A percentile compares a stretch with the other conserved stretches of the same genome.
Evolutionary conservation across 1,140 invertebrate genomes (phyloP).

Genomic region (Bombus confusus): DNA sequence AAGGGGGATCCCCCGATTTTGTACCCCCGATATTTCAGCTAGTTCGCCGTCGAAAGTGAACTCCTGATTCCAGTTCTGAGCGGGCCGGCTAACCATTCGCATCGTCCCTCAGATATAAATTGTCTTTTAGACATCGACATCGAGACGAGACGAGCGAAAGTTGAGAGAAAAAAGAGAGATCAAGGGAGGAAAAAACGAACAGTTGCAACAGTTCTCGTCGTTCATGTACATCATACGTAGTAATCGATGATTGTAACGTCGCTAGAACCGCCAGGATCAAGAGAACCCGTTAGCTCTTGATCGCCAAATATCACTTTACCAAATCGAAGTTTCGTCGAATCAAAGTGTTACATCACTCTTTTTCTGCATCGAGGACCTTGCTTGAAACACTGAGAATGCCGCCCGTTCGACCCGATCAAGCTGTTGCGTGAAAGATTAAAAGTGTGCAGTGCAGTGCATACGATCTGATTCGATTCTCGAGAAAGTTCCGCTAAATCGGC

Average conservation of each 20-base stretch:
- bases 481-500: neutral
- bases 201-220: neutral
- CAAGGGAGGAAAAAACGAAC: neutral
- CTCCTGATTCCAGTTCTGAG: constrained; percentile 72
- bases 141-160: neutral
- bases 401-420: neutral
- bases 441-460: constrained; percentile 43
- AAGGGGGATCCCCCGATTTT: constrained; percentile 70
- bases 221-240: neutral
- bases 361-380: neutral
- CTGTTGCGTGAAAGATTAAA: constrained; percentile 34
- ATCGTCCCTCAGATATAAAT: constrained; percentile 35
- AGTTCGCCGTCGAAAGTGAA: constrained; percentile 51
- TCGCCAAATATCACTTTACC: neutral
- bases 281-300: constrained; percentile 13
- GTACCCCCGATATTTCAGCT: constrained; percentile 61
- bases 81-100: constrained; percentile 74
- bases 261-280: constrained; percentile 33
- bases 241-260: constrained; percentile 26
- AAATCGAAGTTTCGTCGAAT: neutral
- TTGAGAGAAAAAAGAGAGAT: constrained; percentile 1
- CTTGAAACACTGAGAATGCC: neutral
- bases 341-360: neutral
- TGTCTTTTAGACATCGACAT: neutral
- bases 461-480: neutral